These are phyloP conservation scores for Epinephelus coioides DNA, from an alignment of 2,797 vertebrate species.

Conservation along the genomic window DNA sequence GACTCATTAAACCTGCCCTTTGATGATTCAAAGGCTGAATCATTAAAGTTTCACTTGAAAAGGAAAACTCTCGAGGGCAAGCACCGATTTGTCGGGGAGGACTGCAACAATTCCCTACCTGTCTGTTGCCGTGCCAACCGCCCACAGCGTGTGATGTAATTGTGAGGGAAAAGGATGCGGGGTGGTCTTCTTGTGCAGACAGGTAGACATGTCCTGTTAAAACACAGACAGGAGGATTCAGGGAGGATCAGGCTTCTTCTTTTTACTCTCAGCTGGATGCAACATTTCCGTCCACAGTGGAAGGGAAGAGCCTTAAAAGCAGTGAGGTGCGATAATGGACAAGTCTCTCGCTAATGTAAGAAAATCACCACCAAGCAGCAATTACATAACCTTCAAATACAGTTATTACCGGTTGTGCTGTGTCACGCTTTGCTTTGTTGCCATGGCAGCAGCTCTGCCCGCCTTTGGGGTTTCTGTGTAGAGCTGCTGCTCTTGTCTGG, in stretches of 20 bases:
- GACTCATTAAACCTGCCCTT: conserved; percentile 5
- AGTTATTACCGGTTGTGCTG: conserved; percentile 9
- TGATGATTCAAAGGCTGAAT: conserved; percentile 54
- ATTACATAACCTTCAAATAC: conserved; percentile 8
- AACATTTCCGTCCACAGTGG: background rate
- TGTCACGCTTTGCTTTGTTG: conserved; percentile 48
- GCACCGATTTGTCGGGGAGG: conserved; percentile 30
- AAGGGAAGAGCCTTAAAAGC: background rate
- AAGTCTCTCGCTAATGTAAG: background rate
- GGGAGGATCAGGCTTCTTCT: background rate
- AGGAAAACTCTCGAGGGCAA: conserved; percentile 8
- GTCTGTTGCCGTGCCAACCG: conserved; percentile 47
- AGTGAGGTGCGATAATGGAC: background rate
- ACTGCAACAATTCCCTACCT: conserved; percentile 11
- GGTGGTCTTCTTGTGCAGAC: conserved; percentile 55
- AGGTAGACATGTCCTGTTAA: conserved; percentile 43
- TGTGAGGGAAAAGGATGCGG: background rate
- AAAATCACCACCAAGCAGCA: background rate
- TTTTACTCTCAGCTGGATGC: background rate
- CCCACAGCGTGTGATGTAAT: conserved; percentile 27
- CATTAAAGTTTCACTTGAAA: conserved; percentile 9
- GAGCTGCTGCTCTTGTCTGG: conserved; percentile 58
- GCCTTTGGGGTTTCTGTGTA: conserved; percentile 1
- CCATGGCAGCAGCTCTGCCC: background rate
- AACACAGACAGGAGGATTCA: conserved; percentile 5